A percentile compares a stretch with the other conserved stretches of the same genome.
Evolutionary conservation across 2,888 invertebrate genomes (phyloP).

Genomic region (Boloria euphrosyne): DNA sequence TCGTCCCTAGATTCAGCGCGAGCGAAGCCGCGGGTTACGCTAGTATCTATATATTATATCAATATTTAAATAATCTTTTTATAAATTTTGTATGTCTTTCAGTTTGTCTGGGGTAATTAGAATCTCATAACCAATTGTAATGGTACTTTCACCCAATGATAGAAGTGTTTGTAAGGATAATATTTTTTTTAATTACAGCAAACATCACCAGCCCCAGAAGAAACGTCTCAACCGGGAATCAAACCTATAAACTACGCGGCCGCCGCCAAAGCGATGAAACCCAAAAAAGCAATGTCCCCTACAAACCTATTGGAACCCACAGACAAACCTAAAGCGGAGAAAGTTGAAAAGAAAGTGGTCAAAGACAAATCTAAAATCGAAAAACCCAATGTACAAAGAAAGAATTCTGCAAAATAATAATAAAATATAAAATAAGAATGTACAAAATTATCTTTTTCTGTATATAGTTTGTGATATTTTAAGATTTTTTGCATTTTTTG

Average conservation of each 20-base stretch:
- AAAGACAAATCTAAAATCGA: slow-evolving; percentile 42
- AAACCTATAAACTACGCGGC: slow-evolving; percentile 78
- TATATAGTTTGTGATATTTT: slow-evolving; percentile 34
- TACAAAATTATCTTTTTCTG: slow-evolving; percentile 29
- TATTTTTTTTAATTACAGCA: slow-evolving; percentile 36
- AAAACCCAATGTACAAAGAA: slow-evolving; percentile 52
- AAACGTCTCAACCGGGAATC: slow-evolving; percentile 46
- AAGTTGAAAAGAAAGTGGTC: slow-evolving; percentile 40
- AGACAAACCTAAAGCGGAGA: slow-evolving; percentile 43
- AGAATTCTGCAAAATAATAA: slow-evolving; percentile 54
- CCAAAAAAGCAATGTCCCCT: slow-evolving; percentile 56
- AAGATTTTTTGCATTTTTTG: slow-evolving; percentile 16
- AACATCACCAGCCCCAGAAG: slow-evolving; percentile 45
- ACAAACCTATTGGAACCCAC: slow-evolving; percentile 41
- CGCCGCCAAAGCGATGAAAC: slow-evolving; percentile 72
- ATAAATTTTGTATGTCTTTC: no score
- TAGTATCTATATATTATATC: no score
- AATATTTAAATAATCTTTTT: no score
- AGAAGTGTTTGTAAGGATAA: no score
- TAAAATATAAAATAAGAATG: slow-evolving; percentile 23
- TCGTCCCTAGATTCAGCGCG: no score
- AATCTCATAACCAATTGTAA: no score
- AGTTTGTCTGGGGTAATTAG: no score
- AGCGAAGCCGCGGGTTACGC: no score
- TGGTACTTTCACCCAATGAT: no score